Conservation (phyloP, 1,140 invertebrate species). For the Zophobas morio region DNA sequence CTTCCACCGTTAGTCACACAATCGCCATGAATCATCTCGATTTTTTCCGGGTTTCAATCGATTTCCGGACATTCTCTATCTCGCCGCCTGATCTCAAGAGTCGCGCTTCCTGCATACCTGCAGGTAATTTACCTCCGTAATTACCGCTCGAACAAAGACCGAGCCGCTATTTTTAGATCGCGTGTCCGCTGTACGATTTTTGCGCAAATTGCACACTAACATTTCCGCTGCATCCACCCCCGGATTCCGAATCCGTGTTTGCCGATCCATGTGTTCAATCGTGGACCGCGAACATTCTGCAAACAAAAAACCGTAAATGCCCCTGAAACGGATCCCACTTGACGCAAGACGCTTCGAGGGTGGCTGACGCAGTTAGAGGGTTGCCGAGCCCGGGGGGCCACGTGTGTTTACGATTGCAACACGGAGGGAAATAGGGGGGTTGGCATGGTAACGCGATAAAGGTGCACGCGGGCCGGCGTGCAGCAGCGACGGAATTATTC, state of each 20-base stretch:
- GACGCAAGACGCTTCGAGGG: conserved; percentile 25
- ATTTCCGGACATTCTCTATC: conserved; percentile 22
- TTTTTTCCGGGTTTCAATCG: conserved; percentile 15
- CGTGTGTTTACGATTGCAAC: conserved; percentile 56
- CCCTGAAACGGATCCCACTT: conserved; percentile 14
- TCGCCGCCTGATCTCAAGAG: conserved; percentile 9
- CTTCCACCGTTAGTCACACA: conserved; percentile 1
- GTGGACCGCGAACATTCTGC: background rate
- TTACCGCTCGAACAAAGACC: conserved; percentile 11
- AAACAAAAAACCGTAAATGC: background rate
- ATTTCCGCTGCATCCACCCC: background rate
- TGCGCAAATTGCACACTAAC: background rate
- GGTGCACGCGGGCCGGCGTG: conserved; percentile 24
- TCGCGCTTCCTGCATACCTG: conserved; percentile 30
- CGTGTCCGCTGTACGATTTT: background rate
- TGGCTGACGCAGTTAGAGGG: conserved; percentile 17
- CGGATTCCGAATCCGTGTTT: background rate
- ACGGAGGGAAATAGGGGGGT: conserved; percentile 47
- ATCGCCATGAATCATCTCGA: conserved; percentile 5
- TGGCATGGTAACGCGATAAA: conserved; percentile 53
- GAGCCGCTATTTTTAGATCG: conserved; percentile 4
- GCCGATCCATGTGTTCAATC: background rate
- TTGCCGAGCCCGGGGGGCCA: conserved; percentile 37
- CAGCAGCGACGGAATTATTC: conserved; percentile 29
- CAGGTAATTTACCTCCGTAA: conserved; percentile 21